phyloP scores from a whole-genome alignment of 2,113 vertebrate genomes.

The Corydoras maculifer region DNA sequence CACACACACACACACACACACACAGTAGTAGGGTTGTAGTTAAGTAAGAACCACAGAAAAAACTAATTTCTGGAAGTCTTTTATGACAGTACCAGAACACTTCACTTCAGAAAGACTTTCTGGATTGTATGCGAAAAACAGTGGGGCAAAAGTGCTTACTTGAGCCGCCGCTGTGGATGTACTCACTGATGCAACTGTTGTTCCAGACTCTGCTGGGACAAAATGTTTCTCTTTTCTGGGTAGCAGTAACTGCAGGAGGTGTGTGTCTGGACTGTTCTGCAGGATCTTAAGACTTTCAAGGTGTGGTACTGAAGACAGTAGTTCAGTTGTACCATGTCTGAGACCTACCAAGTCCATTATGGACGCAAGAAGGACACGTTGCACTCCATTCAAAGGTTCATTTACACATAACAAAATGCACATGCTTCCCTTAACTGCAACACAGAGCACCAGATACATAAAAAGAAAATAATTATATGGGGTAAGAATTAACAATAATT shows the following conservation, averaged over 20 bases:
- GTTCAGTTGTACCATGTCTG: conserved; percentile 20
- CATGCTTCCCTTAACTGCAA: conserved; percentile 49
- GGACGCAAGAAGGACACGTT: conserved; percentile 56
- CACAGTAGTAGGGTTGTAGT: neutral
- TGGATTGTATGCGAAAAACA: no score
- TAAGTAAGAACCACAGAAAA: no score
- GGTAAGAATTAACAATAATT: neutral
- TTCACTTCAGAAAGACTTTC: no score
- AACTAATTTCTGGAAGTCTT: no score
- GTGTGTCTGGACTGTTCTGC: conserved; percentile 42
- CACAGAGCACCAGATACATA: neutral
- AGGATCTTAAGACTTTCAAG: conserved; percentile 52
- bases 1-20: neutral
- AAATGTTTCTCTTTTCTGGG: conserved; percentile 5
- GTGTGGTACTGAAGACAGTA: conserved; percentile 43
- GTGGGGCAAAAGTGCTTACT: conserved; percentile 11
- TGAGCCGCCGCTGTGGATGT: neutral
- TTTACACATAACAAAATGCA: conserved; percentile 57
- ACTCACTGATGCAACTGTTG: neutral
- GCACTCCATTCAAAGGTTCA: conserved; percentile 48
- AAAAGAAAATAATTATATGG: neutral
- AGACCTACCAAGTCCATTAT: conserved; percentile 58
- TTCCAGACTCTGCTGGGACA: neutral
- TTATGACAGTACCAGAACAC: no score
- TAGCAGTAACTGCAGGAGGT: conserved; percentile 48